Evolutionary conservation across 2,797 vertebrate species (phyloP).

Genomic region (Hoplostethus atlanticus): DNA sequence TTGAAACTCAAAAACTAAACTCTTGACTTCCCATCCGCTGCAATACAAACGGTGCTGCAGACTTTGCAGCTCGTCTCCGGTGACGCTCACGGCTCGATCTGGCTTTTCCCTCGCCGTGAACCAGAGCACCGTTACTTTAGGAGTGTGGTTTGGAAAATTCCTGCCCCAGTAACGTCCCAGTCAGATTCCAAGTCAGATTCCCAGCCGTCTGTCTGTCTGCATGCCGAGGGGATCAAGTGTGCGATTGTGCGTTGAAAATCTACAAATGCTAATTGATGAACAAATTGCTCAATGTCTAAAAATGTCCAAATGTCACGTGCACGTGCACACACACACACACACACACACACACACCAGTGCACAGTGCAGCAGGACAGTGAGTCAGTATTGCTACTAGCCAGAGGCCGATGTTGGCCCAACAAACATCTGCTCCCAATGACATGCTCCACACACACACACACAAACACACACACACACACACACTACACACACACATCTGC

Average conservation of each 20-base stretch:
- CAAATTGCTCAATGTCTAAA: too few species aligned
- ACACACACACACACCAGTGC: too few species aligned
- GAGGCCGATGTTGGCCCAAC: constrained; percentile 50
- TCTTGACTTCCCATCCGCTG: too few species aligned
- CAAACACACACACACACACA: constrained; percentile 35
- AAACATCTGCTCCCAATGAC: constrained; percentile 68
- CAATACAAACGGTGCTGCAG: too few species aligned
- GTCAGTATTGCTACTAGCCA: constrained; percentile 50
- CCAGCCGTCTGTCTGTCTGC: constrained; percentile 25
- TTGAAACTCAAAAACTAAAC: too few species aligned
- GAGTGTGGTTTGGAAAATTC: constrained; percentile 75
- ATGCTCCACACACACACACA: constrained; percentile 48
- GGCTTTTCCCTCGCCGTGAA: constrained; percentile 53
- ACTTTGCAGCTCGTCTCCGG: too few species aligned
- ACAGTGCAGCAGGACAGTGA: constrained; percentile 29
- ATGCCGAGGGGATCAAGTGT: constrained; percentile 1
- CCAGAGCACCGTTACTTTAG: constrained; percentile 51
- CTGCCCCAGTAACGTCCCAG: constrained; percentile 50
- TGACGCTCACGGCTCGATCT: too few species aligned
- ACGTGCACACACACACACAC: too few species aligned
- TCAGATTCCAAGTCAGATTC: constrained; percentile 35
- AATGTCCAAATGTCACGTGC: too few species aligned
- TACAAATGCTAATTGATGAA: too few species aligned
- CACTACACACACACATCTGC: constrained; percentile 33
- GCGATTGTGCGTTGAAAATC: too few species aligned